Conservation (phyloP, 2,113 vertebrate species). For the Erythrocercus mccallii region DNA sequence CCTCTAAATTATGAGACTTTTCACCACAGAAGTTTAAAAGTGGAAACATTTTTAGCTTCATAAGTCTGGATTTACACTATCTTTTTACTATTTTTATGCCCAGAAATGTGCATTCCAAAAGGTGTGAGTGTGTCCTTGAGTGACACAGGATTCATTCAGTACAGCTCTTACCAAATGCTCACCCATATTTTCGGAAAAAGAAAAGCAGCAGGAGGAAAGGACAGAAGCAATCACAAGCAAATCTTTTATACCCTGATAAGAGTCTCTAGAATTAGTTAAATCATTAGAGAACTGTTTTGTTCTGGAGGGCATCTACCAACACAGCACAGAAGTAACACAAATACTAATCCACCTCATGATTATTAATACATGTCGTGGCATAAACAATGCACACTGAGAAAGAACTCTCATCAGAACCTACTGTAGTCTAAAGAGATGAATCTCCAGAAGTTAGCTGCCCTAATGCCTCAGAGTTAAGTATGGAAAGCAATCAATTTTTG, state of each 20-base stretch:
- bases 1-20: background rate
- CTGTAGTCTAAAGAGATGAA: background rate
- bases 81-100: background rate
- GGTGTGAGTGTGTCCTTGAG: background rate
- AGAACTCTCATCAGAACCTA: background rate
- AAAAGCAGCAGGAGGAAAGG: background rate
- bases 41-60: background rate
- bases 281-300: background rate
- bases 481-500: background rate
- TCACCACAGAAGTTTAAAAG: background rate
- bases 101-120: background rate
- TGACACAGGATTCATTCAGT: background rate
- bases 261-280: background rate
- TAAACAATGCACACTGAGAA: background rate
- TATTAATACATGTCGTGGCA: background rate
- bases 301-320: background rate
- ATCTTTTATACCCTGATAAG: background rate
- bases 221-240: background rate
- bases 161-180: background rate
- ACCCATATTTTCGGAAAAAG: background rate
- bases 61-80: background rate
- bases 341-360: background rate
- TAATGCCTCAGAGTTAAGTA: background rate
- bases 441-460: background rate
- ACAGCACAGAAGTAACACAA: background rate